Base-by-base conservation (phyloP, 2,113 vertebrate genomes). In the Suncus etruscus region DNA sequence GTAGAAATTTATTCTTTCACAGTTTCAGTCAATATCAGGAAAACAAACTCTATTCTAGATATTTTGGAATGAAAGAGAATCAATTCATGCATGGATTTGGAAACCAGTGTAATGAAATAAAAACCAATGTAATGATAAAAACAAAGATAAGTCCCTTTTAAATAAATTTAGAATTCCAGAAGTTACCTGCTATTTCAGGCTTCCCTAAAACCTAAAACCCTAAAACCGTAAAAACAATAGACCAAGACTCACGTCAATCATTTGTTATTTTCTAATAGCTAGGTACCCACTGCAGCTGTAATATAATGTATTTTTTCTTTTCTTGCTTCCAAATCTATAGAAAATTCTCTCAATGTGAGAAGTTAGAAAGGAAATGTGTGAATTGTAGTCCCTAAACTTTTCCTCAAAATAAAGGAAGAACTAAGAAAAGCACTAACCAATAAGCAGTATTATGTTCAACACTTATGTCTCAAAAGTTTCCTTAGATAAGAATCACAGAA, bases 11-110 rank as follows among this genome's bases (percentile, higher is more conserved):
- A 4, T 22, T 47, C 20, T 50, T 66, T 80, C 25, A 45, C 3
- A 14, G 8, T 27, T 82, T 74, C 14, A 72, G 16, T 75, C 45
- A 24, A 11, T 39, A 47, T 89, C 8, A 74, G 72, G 68, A 54
- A 91, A 66, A 20, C 39, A 68, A 29, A 90, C 73, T 48, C 25
- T 22, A 73, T 69, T 65, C 1, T 0, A 66, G 9, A 2, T n/a
- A 76, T 89, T 89, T 89, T 32, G 72, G 79, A 77, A 45, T n/a
- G 47, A 25, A 83, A 79, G 48, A 66, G 14, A n/a, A n/a, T n/a
- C n/a, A 11, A 54, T 80, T 77, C n/a, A 22, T 16, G 32, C 0
- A 14, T 63, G 48, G 0, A 45, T 63, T 3, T 58, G 47, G 32
- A 66, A 48, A 12, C 48, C 47, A 3, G 14, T 50, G 16, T 84